phyloP scores from a whole-genome alignment of 2,888 invertebrate species.

The Chironomus tentans region DNA sequence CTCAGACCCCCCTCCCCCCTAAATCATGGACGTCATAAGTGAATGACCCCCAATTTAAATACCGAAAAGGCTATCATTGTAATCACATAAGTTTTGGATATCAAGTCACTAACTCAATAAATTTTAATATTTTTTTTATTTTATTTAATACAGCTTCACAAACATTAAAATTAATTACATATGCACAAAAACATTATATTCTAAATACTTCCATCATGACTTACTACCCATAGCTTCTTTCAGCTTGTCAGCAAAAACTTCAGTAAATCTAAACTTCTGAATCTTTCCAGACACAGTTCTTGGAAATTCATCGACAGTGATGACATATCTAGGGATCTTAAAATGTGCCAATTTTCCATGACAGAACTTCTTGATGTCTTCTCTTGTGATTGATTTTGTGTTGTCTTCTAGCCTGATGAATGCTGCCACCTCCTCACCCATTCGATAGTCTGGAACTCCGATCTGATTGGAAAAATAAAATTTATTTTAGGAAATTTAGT shows the following conservation, averaged over 20 bases:
- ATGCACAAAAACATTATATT: too few species aligned
- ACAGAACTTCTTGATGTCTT: conserved; percentile 54
- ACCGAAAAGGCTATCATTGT: too few species aligned
- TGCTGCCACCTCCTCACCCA: conserved; percentile 65
- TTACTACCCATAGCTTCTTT: not conserved
- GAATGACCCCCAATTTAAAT: too few species aligned
- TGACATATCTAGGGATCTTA: conserved; percentile 65
- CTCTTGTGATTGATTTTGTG: conserved; percentile 42
- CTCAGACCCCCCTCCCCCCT: too few species aligned
- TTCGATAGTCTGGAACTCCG: conserved; percentile 52
- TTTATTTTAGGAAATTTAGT: not conserved
- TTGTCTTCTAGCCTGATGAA: conserved; percentile 48
- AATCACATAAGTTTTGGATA: too few species aligned
- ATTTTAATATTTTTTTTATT: too few species aligned
- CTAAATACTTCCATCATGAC: too few species aligned
- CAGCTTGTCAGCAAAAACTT: conserved; percentile 31
- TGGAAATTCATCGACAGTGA: conserved; percentile 57
- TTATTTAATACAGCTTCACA: too few species aligned
- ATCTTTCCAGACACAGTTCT: conserved; percentile 72
- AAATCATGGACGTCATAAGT: too few species aligned
- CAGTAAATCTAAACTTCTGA: conserved; percentile 55
- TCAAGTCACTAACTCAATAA: too few species aligned
- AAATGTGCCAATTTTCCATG: conserved; percentile 63
- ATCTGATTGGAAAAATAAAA: not conserved
- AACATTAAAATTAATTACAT: too few species aligned